Evolutionary conservation across 2,888 invertebrate species (phyloP), one percentile per base, ranked within the genome.

Genomic region (Megastigmus dorsalis): DNA sequence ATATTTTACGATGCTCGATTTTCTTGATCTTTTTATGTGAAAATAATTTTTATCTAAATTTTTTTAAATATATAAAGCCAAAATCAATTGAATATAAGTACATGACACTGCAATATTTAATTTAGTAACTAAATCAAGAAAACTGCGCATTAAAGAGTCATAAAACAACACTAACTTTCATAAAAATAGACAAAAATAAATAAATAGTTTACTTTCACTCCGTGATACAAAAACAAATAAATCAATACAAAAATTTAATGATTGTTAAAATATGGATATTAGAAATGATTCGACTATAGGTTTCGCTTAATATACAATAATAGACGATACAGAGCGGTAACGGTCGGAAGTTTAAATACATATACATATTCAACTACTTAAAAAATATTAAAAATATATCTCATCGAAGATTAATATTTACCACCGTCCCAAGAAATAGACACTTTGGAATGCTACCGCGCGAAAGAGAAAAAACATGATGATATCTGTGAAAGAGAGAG

Each of bases 371-470:
- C 4, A 48, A 23, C 62, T 71, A 71, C 67, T 55, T 71, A 57
- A 59, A n/a, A 71, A 43, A 38, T 75, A 67, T 57, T 67, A 59
- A 72, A 62, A 71, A 75, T 62, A 75, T 55, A 55, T 66, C 15
- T 75, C 48, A 57, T 74, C 48, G 5, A 65, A 54, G 26, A 45
- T 62, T 54, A 55, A 23, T 54, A 38, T 69, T 75, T 62, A 50
- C 48, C 54, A 15, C 45, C 28, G 43, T 66, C 63, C 48, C 41
- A 70, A 70, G 54, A 76, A 45, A 63, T 45, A 71, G 50, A 67
- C 65, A 71, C 26, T 71, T 62, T 76, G 78, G 78, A 78, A 76
- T 78, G 78, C 76, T 71, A 78, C 72, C 59, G 50, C 65, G 20
- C 30, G 45, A 71, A 62, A 52, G 33, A 62, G 48, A 71, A 66